Evolutionary conservation across 2,113 vertebrate genomes (phyloP).

Genomic region (Prunella fulvescens): DNA sequence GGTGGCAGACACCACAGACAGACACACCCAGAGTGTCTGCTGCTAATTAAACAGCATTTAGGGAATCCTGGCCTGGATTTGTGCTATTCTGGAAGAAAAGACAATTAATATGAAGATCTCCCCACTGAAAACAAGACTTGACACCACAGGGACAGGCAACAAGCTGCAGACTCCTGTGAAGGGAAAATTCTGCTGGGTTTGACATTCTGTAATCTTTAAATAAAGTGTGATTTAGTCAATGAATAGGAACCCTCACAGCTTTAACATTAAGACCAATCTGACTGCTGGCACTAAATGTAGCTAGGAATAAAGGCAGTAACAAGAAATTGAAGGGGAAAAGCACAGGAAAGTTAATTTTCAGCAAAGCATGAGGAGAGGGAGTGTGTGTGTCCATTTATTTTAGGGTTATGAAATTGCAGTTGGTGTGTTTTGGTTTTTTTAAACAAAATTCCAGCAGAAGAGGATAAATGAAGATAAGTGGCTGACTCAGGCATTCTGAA

Average conservation of each 20-base stretch:
- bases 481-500: slow-evolving; percentile 46
- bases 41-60: background rate
- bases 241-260: background rate
- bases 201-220: background rate
- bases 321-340: background rate
- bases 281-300: background rate
- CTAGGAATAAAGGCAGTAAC: background rate
- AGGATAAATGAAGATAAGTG: slow-evolving; percentile 44
- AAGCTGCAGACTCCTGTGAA: background rate
- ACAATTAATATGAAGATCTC: background rate
- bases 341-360: background rate
- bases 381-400: background rate
- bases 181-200: background rate
- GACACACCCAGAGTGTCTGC: background rate
- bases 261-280: background rate
- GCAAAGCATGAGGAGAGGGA: background rate
- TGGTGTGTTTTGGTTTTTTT: background rate
- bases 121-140: background rate
- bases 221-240: background rate
- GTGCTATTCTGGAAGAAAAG: background rate
- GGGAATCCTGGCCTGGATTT: background rate
- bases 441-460: background rate
- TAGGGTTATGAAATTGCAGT: background rate
- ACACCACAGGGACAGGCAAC: background rate
- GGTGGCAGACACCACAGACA: background rate